Percentiles rank a stretch among this genome's conserved stretches.
phyloP scores from a whole-genome alignment of 2,888 invertebrate species.

The Troglohyphantes excavatus region DNA sequence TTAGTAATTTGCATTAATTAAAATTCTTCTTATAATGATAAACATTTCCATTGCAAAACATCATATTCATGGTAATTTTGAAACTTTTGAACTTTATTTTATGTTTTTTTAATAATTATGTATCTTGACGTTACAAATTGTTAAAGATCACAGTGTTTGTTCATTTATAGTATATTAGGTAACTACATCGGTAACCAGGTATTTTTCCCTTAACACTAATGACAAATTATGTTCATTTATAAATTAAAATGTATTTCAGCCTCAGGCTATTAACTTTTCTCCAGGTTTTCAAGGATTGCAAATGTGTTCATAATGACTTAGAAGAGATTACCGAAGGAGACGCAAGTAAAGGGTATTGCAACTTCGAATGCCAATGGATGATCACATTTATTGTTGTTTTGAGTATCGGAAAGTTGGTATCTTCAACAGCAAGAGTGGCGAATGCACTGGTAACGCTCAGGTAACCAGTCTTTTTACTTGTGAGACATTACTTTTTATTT shows the following conservation, averaged over 20 bases:
- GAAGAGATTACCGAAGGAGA: slow-evolving; percentile 38
- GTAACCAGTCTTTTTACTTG: slow-evolving; percentile 11
- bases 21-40: too few species aligned
- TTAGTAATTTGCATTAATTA: not conserved
- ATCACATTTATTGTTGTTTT: slow-evolving; percentile 76
- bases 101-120: too few species aligned
- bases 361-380: slow-evolving; percentile 73
- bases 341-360: slow-evolving; percentile 63
- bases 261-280: not conserved
- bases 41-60: too few species aligned
- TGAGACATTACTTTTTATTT: not conserved
- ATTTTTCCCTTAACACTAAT: too few species aligned
- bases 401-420: slow-evolving; percentile 71
- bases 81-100: too few species aligned
- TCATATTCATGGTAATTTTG: too few species aligned
- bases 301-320: slow-evolving; percentile 54
- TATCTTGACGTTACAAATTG: too few species aligned
- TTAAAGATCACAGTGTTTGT: too few species aligned
- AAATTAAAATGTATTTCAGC: too few species aligned
- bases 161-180: too few species aligned
- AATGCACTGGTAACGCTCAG: slow-evolving; percentile 71
- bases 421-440: slow-evolving; percentile 77
- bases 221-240: too few species aligned
- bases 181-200: too few species aligned
- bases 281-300: slow-evolving; percentile 71